A percentile compares a stretch with the other conserved stretches of the same genome.
These are phyloP conservation scores for Distichodus sexfasciatus DNA, from an alignment of 2,797 vertebrate species.

Conservation along the genomic window DNA sequence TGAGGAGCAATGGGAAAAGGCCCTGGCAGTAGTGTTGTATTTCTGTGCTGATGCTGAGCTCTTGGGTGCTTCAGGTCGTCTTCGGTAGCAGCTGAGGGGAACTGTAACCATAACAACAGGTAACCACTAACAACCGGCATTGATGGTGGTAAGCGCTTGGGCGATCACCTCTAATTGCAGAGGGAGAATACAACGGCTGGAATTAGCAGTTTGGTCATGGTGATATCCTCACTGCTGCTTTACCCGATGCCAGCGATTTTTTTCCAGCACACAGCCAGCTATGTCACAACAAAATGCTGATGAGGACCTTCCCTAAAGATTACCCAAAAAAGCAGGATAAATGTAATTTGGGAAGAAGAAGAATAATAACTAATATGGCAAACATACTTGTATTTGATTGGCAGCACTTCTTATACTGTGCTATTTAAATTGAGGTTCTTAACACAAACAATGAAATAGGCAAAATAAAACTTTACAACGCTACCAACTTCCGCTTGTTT, in stretches of 20 bases:
- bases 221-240: slow-evolving; percentile 48
- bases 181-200: slow-evolving; percentile 57
- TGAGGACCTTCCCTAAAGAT: slow-evolving; percentile 6
- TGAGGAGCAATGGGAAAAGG: slow-evolving; percentile 20
- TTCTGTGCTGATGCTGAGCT: slow-evolving; percentile 41
- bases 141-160: slow-evolving; percentile 60
- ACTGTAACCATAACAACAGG: slow-evolving; percentile 78
- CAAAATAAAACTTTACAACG: too few species aligned
- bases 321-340: too few species aligned
- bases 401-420: too few species aligned
- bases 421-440: too few species aligned
- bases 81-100: slow-evolving; percentile 60
- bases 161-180: slow-evolving; percentile 69
- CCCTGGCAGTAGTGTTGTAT: slow-evolving; percentile 27
- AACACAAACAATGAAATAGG: too few species aligned
- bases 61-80: slow-evolving; percentile 56
- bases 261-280: slow-evolving; percentile 7
- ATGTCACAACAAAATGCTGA: slow-evolving; percentile 22
- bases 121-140: slow-evolving; percentile 74
- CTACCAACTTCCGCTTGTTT: too few species aligned
- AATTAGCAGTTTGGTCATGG: slow-evolving; percentile 49
- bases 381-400: too few species aligned
- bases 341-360: too few species aligned
- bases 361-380: slow-evolving; percentile 12
- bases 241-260: slow-evolving; percentile 23